phyloP scores from a whole-genome alignment of 2,888 invertebrate genomes.

The Fragum whitleyi region DNA sequence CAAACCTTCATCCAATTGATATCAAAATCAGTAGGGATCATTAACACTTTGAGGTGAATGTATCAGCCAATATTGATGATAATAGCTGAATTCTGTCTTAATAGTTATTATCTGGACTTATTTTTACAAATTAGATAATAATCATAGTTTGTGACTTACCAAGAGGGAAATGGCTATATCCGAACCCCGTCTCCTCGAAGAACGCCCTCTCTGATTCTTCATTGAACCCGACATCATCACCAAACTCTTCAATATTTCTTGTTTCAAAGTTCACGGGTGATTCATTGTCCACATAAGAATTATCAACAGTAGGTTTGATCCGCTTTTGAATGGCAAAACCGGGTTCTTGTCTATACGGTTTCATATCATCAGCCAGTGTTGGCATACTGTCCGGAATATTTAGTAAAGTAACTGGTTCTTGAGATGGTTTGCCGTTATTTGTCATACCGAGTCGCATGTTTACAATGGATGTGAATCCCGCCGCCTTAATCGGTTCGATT shows the following conservation, averaged over 20 bases:
- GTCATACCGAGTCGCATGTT: constrained; percentile 74
- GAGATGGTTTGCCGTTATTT: constrained; percentile 70
- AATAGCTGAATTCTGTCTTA: no score
- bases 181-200: constrained; percentile 58
- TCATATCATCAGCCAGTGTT: constrained; percentile 71
- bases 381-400: constrained; percentile 74
- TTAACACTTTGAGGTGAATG: no score
- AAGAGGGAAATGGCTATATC: constrained; percentile 74
- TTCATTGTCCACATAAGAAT: constrained; percentile 67
- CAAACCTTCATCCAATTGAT: no score
- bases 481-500: constrained; percentile 64
- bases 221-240: constrained; percentile 80
- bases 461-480: constrained; percentile 73
- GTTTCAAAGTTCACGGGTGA: constrained; percentile 75
- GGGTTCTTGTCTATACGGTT: constrained; percentile 68
- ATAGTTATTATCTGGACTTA: no score
- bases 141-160: constrained; percentile 62
- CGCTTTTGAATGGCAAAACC: constrained; percentile 62
- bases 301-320: constrained; percentile 66
- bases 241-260: constrained; percentile 77
- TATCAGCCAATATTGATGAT: no score
- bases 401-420: constrained; percentile 76
- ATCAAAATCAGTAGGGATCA: no score
- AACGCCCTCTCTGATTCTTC: constrained; percentile 71
- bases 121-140: no score